phyloP scores from a whole-genome alignment of 1,140 invertebrate species.

The Ridgeia piscesae region DNA sequence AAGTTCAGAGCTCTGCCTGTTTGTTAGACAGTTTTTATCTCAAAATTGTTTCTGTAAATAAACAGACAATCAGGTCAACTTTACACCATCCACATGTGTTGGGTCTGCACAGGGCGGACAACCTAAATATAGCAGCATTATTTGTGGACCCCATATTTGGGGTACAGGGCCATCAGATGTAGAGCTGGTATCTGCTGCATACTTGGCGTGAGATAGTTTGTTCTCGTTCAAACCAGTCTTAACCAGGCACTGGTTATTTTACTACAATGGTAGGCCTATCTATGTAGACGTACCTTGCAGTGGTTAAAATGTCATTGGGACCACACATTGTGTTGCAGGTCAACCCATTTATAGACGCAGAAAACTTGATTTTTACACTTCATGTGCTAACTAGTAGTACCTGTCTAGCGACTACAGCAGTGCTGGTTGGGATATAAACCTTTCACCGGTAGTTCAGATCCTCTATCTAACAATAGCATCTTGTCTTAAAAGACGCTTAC shows the following conservation, averaged over 20 bases:
- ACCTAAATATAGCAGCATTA: neutral
- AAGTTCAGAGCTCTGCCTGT: neutral
- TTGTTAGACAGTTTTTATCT: neutral
- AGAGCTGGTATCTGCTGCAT: neutral
- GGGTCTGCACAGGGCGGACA: neutral
- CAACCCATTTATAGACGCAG: no score
- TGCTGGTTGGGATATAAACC: no score
- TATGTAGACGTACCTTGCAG: neutral
- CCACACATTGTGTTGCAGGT: no score
- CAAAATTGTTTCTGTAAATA: neutral
- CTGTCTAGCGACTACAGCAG: no score
- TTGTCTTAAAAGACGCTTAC: no score
- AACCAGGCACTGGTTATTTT: neutral
- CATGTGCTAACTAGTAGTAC: no score
- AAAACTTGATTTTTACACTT: no score
- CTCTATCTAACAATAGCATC: no score
- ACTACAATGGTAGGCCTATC: neutral
- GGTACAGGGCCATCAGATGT: neutral
- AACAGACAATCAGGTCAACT: neutral
- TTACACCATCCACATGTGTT: neutral
- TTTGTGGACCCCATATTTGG: neutral
- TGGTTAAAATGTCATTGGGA: no score
- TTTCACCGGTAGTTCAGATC: no score
- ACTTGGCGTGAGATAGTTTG: neutral
- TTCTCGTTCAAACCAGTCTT: neutral